Conservation (phyloP, 2,113 vertebrate genomes). For the Nibea coibor region DNA sequence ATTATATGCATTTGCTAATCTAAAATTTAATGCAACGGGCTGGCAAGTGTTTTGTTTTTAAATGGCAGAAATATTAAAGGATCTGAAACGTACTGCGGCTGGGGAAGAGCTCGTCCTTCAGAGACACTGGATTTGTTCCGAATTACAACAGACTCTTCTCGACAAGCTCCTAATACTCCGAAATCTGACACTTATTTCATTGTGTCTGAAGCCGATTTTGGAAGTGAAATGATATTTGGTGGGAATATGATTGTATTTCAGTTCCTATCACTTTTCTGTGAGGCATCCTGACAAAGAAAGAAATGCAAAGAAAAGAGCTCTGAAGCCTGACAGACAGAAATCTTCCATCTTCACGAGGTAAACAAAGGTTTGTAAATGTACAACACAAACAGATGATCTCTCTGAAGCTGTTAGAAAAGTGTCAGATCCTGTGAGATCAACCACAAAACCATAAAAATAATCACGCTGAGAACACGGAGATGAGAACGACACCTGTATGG, state of each 20-base stretch:
- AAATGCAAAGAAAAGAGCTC: background rate
- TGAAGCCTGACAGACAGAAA: background rate
- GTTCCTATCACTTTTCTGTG: background rate
- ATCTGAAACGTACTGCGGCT: constrained; percentile 19
- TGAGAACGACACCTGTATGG: background rate
- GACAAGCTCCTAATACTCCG: background rate
- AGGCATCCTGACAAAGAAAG: background rate
- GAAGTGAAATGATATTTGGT: background rate
- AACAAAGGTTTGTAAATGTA: background rate
- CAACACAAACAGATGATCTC: background rate
- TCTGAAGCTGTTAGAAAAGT: constrained; percentile 8
- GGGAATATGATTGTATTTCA: background rate
- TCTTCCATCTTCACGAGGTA: background rate
- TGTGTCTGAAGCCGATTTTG: background rate
- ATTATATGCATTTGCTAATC: constrained; percentile 48
- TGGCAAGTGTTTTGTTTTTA: constrained; percentile 21
- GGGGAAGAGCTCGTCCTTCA: background rate
- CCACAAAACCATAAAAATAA: background rate
- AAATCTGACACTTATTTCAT: background rate
- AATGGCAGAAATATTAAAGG: constrained; percentile 17
- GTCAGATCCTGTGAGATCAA: constrained; percentile 8
- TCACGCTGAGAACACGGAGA: background rate
- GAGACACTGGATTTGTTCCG: background rate
- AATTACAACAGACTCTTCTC: background rate
- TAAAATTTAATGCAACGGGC: constrained; percentile 15